Base-by-base conservation (phyloP, 2,797 vertebrate species). In the Lutjanus campechanus region DNA sequence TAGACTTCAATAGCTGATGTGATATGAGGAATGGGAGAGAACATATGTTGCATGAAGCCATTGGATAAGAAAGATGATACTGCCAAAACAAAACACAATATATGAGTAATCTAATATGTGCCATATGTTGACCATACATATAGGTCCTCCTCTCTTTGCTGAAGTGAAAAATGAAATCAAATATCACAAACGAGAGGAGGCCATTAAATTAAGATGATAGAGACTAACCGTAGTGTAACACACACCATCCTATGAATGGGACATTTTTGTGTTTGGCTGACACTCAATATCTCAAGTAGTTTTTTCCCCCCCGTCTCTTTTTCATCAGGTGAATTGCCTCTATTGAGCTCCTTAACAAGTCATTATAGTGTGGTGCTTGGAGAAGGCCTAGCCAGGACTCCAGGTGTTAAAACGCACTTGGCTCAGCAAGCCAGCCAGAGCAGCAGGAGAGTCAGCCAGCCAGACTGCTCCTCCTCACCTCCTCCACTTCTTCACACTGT, bases 121-220 rank as follows among this genome's bases (percentile, higher is more conserved):
- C 94, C 95, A 96, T 96, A 95, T 96, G 95, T 92, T 91, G 79
- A 90, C 91, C 92, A 94, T 93, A 93, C 83, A 90, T 91, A 90
- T 80, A 89, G 77, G 59, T 84, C 84, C 88, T 84, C 76, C 85
- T 87, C 66, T 82, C 85, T 91, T 85, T 80, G 89, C 78, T 76
- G 60, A 76, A 77, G 89, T 81, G 62, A 93, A 94, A 94, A 95
- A 94, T 92, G 90, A 93, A 91, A 93, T 94, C 86, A 93, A 93
- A 92, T 95, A 92, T 93, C 87, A 90, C 90, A 90, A 89, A 93
- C 84, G 86, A 88, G 85, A 44, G 79, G 84, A 92, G 76, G 79
- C 79, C 91, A 91, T 95, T 94, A 93, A 92, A 91, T 94, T 90
- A 94, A 89, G 86, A 89, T 85, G 87, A 90, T 87, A 65, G 82